Base-by-base conservation (phyloP, 2,888 invertebrate genomes). In the Miltochrista miniata region DNA sequence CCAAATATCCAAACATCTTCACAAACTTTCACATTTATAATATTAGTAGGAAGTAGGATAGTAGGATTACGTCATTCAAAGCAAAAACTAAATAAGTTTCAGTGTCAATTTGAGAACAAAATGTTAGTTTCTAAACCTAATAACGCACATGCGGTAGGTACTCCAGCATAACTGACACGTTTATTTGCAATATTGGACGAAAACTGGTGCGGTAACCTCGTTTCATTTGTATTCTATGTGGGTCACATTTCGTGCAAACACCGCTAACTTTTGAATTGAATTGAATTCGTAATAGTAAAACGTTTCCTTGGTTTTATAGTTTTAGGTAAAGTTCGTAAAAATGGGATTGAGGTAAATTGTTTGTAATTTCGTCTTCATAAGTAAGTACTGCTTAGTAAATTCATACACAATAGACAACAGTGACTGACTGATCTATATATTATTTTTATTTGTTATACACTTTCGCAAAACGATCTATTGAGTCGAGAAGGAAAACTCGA, bases 141-240 rank as follows among this genome's bases (percentile, higher is more conserved):
- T 24, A 24, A 24, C 3, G 18, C 5, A 24, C 18, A 39, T 45
- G 30, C 39, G 18, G 42, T 42, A 51, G 31, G 45, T 45, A 53
- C 51, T 35, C 13, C 12, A 43, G 47, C 31, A 14, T 13, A 30
- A 33, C 34, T 24, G 15, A 30, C 52, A 51, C 61, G 54, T 68
- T 58, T 64, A 64, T 58, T 58, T 63, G 59, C 68, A 65, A 69
- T 70, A 70, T 61, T 44, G 51, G 48, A 59, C 47, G 50, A 49
- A 48, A 54, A 60, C 60, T 56, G 52, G 63, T 46, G 48, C 56
- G 39, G 56, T 47, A 53, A 59, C 53, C 62, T 61, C 68, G 58
- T 70, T 65, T 59, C 69, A 69, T 70, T 69, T 70, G 71, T 70
- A 70, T 69, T 70, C 64, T 50, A 68, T 64, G 66, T 70, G 55